Conservation (phyloP, 2,888 invertebrate species). For the Sceliomorpha sp. region DNA sequence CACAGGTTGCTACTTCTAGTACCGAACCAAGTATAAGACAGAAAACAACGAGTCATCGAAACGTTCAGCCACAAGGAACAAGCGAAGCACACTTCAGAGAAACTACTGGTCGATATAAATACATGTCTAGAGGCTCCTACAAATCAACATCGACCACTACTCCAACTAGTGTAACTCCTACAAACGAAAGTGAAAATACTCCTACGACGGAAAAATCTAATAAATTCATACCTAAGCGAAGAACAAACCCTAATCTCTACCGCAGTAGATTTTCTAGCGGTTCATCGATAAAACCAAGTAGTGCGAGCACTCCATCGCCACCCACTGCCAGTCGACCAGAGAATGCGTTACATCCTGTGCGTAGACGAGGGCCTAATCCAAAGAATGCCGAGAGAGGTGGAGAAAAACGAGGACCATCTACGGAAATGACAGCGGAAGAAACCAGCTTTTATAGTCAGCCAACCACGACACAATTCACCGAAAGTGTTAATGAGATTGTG, state of each 20-base stretch:
- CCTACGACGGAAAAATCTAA: constrained; percentile 65
- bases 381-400: constrained; percentile 56
- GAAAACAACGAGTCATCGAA: constrained; percentile 37
- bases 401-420: constrained; percentile 78
- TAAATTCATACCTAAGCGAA: constrained; percentile 70
- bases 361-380: constrained; percentile 63
- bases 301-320: constrained; percentile 41
- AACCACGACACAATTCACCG: constrained; percentile 48
- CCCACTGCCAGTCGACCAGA: constrained; percentile 68
- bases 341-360: constrained; percentile 68
- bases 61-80: constrained; percentile 35
- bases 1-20: constrained; percentile 36
- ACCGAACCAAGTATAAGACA: constrained; percentile 47
- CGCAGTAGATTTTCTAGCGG: constrained; percentile 66
- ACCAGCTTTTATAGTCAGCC: constrained; percentile 80
- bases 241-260: constrained; percentile 66
- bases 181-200: constrained; percentile 27
- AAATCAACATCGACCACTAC: constrained; percentile 65
- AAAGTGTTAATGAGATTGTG: constrained; percentile 55
- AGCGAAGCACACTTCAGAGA: constrained; percentile 58
- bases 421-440: constrained; percentile 81
- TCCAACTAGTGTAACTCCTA: constrained; percentile 42
- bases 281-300: constrained; percentile 29
- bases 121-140: constrained; percentile 69
- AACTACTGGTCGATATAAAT: constrained; percentile 69